Conservation (phyloP, 1,140 invertebrate genomes). For the Atta cephalotes region DNA sequence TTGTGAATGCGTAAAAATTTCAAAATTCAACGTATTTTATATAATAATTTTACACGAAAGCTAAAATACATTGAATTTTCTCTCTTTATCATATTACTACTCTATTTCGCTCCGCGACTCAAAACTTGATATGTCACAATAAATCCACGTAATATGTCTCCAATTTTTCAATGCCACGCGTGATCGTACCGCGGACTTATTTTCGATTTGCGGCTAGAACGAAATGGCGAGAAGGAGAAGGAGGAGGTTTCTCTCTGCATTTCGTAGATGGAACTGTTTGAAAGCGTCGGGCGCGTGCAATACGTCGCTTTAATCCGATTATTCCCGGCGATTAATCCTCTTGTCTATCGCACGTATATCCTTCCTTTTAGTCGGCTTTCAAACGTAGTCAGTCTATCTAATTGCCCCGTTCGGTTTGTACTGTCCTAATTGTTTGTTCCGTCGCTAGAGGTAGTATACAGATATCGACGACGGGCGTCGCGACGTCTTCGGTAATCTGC, state of each 20-base stretch:
- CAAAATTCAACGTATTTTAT: neutral
- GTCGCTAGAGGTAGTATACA: constrained; percentile 64
- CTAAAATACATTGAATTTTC: neutral
- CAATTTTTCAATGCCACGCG: constrained; percentile 39
- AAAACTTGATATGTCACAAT: constrained; percentile 30
- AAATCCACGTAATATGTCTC: neutral
- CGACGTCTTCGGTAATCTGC: neutral
- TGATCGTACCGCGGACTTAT: constrained; percentile 23
- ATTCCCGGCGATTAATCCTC: constrained; percentile 71
- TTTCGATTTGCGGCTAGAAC: constrained; percentile 44
- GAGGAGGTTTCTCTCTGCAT: neutral
- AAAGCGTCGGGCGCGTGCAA: constrained; percentile 51
- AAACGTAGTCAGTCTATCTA: constrained; percentile 64
- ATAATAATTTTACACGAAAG: constrained; percentile 10
- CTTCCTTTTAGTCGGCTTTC: constrained; percentile 51
- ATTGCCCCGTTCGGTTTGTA: constrained; percentile 72
- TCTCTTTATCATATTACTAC: neutral
- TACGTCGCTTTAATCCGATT: constrained; percentile 74
- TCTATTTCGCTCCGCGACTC: neutral
- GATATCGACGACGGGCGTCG: constrained; percentile 18
- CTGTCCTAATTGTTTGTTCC: constrained; percentile 71
- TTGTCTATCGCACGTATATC: constrained; percentile 66
- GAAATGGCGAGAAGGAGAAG: neutral
- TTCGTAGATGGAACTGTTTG: constrained; percentile 9
- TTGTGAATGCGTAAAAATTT: neutral